A percentile compares a stretch with the other conserved stretches of the same genome.
phyloP scores from a whole-genome alignment of 2,113 vertebrate genomes.

The Clarias macrocephalus region DNA sequence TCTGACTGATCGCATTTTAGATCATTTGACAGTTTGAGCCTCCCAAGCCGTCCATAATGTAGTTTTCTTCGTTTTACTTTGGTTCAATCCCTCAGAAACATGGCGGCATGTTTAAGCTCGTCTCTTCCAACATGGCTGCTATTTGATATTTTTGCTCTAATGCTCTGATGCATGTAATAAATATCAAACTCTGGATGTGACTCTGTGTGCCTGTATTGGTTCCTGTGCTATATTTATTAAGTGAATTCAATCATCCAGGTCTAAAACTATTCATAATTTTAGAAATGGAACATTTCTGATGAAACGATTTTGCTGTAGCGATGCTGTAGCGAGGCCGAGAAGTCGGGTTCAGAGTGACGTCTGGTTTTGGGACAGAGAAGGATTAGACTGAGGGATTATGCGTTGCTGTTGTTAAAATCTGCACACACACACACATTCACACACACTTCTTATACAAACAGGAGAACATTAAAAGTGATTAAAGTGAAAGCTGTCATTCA shows the following conservation, averaged over 20 bases:
- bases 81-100: not conserved
- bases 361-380: not conserved
- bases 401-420: no score
- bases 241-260: no score
- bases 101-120: not conserved
- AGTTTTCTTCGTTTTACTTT: not conserved
- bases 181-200: not conserved
- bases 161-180: not conserved
- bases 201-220: not conserved
- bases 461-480: not conserved
- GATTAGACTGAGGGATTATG: no score
- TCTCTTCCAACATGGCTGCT: not conserved
- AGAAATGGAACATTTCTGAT: not conserved
- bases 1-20: not conserved
- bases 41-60: not conserved
- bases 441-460: not conserved
- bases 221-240: not conserved
- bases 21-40: not conserved
- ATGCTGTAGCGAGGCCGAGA: not conserved
- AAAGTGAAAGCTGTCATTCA: not conserved
- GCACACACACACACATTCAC: not conserved
- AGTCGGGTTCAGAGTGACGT: not conserved
- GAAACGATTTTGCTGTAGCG: not conserved
- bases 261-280: not conserved
- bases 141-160: no score